Conservation (phyloP, 2,888 invertebrate species). For the Globia sparganii region DNA sequence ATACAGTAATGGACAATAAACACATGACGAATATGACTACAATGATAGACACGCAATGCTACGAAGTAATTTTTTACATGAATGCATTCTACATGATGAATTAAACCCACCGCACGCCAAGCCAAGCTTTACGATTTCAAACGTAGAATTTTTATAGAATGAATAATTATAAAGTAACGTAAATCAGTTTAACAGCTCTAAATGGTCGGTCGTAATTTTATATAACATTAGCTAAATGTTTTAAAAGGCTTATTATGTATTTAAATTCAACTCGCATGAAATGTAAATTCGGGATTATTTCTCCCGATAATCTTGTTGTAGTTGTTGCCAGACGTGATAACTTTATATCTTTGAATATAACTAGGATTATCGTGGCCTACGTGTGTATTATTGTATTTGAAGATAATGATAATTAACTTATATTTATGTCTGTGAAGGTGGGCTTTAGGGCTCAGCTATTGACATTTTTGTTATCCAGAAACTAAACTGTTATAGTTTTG, state of each 20-base stretch:
- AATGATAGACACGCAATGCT: conserved; percentile 78
- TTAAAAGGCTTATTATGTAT: conserved; percentile 48
- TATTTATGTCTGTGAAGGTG: conserved; percentile 19
- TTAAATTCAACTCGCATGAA: conserved; percentile 56
- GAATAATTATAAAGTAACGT: conserved; percentile 64
- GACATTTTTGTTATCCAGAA: background rate
- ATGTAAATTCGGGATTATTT: conserved; percentile 58
- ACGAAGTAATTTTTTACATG: conserved; percentile 61
- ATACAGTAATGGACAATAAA: conserved; percentile 78
- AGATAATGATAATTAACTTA: conserved; percentile 29
- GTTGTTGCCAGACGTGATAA: conserved; percentile 41
- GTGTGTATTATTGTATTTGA: conserved; percentile 40
- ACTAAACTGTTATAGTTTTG: background rate
- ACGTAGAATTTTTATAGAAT: conserved; percentile 57
- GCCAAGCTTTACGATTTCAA: conserved; percentile 60
- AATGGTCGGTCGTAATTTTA: conserved; percentile 59
- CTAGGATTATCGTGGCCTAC: conserved; percentile 44
- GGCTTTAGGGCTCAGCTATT: background rate
- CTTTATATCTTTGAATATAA: conserved; percentile 47
- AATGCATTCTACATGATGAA: conserved; percentile 62
- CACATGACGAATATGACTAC: conserved; percentile 71
- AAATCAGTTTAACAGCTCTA: conserved; percentile 67
- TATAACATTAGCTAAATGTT: conserved; percentile 49
- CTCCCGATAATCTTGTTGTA: conserved; percentile 57
- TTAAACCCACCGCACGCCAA: conserved; percentile 59